A percentile compares a stretch with the other conserved stretches of the same genome.
Evolutionary conservation across 2,888 invertebrate genomes (phyloP).

Genomic region (Macropis europaea): DNA sequence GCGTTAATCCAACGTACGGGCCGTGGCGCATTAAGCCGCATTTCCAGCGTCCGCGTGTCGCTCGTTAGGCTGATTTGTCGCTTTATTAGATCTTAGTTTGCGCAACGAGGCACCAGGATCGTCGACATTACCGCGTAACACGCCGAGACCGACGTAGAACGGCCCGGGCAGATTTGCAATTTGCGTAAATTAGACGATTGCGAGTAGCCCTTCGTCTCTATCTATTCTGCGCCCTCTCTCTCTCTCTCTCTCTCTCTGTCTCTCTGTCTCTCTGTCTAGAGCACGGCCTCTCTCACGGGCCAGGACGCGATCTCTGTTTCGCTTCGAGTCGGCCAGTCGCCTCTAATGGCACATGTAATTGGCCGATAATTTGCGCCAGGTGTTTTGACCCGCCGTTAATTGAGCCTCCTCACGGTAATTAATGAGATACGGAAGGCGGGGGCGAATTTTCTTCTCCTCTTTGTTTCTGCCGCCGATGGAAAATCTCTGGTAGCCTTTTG

Average conservation of each 20-base stretch:
- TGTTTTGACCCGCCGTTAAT: conserved; percentile 61
- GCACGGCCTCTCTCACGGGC: not conserved
- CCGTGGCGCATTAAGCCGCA: conserved; percentile 59
- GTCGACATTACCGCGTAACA: conserved; percentile 60
- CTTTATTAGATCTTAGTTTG: conserved; percentile 80
- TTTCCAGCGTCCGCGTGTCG: conserved; percentile 62
- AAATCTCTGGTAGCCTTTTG: no score
- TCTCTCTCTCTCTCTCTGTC: not conserved
- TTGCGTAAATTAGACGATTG: conserved; percentile 77
- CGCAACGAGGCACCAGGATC: conserved; percentile 51
- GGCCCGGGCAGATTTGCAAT: conserved; percentile 64
- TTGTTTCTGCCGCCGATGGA: not conserved
- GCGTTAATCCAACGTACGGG: conserved; percentile 62
- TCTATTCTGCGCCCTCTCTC: conserved; percentile 13
- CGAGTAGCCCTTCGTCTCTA: conserved; percentile 36
- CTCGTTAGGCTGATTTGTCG: conserved; percentile 78
- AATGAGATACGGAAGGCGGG: conserved; percentile 33
- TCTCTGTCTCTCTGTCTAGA: not conserved
- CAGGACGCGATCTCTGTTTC: conserved; percentile 23
- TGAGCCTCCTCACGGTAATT: conserved; percentile 43
- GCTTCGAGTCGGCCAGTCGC: conserved; percentile 16
- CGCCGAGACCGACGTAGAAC: conserved; percentile 39
- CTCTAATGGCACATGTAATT: conserved; percentile 76
- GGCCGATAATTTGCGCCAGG: conserved; percentile 72
- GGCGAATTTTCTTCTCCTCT: not conserved